Conservation (phyloP, 2,113 vertebrate genomes). For the Lophura nycthemera region DNA sequence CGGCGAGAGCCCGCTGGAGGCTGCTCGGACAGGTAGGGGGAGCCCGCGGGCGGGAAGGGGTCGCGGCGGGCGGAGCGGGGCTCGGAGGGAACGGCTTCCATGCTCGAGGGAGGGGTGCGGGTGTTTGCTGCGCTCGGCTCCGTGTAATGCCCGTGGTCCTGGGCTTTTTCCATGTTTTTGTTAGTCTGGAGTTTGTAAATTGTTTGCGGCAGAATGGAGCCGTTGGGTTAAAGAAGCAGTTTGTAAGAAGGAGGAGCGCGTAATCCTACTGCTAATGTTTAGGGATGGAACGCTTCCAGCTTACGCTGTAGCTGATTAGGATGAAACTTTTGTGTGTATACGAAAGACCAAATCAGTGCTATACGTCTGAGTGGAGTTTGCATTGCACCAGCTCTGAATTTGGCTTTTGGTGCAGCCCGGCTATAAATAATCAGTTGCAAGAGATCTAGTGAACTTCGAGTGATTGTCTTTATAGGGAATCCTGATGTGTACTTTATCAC, state of each 20-base stretch:
- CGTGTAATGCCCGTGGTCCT: not conserved
- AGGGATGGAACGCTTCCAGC: not conserved
- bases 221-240: not conserved
- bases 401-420: not conserved
- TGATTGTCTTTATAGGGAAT: not conserved
- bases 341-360: not conserved
- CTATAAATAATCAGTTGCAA: not conserved
- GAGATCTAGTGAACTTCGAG: not conserved
- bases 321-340: not conserved
- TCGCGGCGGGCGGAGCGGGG: not conserved
- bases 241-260: not conserved
- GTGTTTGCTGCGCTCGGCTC: not conserved
- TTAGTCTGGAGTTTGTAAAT: not conserved
- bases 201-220: not conserved
- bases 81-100: not conserved
- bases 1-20: conserved; percentile 30
- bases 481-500: not conserved
- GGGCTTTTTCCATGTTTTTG: not conserved
- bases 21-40: conserved; percentile 45
- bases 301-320: not conserved
- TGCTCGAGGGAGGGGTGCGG: not conserved
- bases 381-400: not conserved
- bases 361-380: not conserved
- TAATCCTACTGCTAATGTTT: not conserved
- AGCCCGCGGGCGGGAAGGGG: not conserved